These are phyloP conservation scores for Cremastobaeus sp. DNA, from an alignment of 2,888 invertebrate genomes.

Conservation along the genomic window DNA sequence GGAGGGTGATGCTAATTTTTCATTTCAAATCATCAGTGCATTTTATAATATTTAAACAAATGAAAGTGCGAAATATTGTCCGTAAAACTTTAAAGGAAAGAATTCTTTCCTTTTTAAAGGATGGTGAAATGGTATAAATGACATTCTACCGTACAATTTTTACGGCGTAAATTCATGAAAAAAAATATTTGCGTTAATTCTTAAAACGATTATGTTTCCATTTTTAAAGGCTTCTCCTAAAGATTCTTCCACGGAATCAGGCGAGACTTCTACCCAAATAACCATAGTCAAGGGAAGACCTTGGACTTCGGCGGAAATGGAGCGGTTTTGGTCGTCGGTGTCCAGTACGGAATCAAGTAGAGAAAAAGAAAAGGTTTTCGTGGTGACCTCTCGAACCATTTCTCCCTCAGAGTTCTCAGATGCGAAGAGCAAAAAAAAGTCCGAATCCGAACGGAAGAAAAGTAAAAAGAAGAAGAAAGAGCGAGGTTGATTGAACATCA, in stretches of 20 bases:
- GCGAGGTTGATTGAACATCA: too few relatives aligned
- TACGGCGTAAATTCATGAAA: background rate
- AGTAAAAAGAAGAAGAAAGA: conserved; percentile 64
- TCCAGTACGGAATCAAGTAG: conserved; percentile 74
- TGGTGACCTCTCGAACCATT: conserved; percentile 87
- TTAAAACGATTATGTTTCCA: background rate
- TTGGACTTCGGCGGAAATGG: conserved; percentile 45
- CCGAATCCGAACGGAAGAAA: conserved; percentile 68
- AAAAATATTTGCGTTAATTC: background rate
- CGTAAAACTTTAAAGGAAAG: too few relatives aligned
- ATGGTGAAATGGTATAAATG: too few relatives aligned
- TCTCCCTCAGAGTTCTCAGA: conserved; percentile 21
- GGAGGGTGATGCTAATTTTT: background rate
- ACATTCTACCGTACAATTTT: too few relatives aligned
- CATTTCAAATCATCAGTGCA: background rate
- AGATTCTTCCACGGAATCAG: conserved; percentile 30
- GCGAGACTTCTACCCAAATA: conserved; percentile 32
- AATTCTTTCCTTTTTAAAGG: too few relatives aligned
- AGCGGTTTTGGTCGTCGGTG: conserved; percentile 40
- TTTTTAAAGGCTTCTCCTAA: conserved; percentile 24
- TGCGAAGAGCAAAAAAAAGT: conserved; percentile 60
- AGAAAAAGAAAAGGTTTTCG: conserved; percentile 86
- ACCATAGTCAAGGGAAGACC: conserved; percentile 51
- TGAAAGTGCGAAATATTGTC: too few relatives aligned
- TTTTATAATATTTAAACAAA: too few relatives aligned